These are phyloP conservation scores for Sebastes minor DNA, from an alignment of 2,797 vertebrate species.

Conservation along the genomic window DNA sequence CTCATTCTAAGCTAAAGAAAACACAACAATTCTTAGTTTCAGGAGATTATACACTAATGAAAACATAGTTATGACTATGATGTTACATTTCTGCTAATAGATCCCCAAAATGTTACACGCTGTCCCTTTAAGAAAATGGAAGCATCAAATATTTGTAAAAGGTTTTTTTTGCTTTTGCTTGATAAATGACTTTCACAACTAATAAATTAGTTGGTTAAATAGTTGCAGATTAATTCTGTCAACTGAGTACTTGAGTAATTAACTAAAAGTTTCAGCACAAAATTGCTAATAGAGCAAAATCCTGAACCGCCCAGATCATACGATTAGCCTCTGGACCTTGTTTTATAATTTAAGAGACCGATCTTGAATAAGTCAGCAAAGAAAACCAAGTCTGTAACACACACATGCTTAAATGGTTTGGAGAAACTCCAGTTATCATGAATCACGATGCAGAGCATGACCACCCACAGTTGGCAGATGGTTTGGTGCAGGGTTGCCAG, in stretches of 20 bases:
- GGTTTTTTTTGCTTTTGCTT: not conserved
- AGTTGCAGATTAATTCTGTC: not conserved
- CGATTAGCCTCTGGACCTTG: not conserved
- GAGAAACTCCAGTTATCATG: slow-evolving; percentile 38
- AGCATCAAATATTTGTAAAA: not conserved
- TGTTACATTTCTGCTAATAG: too few relatives aligned
- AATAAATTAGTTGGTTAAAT: not conserved
- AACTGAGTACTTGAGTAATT: not conserved
- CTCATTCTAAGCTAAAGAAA: too few relatives aligned
- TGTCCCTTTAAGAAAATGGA: too few relatives aligned
- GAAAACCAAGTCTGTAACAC: slow-evolving; percentile 18
- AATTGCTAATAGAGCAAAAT: not conserved
- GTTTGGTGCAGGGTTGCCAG: slow-evolving; percentile 51
- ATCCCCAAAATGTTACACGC: too few relatives aligned
- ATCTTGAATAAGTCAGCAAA: not conserved
- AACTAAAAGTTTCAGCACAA: not conserved
- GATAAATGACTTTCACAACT: not conserved
- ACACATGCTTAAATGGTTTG: slow-evolving; percentile 24
- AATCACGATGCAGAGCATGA: slow-evolving; percentile 47
- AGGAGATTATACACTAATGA: too few relatives aligned
- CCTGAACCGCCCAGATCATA: not conserved
- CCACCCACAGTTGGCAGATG: slow-evolving; percentile 67
- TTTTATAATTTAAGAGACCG: not conserved
- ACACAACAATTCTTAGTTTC: too few relatives aligned
- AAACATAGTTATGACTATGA: too few relatives aligned